Conservation (phyloP, 2,797 vertebrate genomes). For the Syngnathus rostellatus region DNA sequence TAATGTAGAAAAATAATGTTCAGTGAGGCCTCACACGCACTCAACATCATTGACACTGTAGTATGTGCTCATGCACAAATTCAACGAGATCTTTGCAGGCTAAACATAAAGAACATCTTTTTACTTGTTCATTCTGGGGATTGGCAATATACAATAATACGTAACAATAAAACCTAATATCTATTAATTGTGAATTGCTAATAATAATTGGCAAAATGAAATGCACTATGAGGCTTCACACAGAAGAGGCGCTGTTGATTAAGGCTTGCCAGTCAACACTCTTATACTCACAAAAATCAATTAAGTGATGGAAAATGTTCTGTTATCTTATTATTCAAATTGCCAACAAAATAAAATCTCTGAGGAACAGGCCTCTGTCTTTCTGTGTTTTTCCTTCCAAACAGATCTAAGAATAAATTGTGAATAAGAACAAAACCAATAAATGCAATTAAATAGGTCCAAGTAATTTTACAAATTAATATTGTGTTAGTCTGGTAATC, state of each 20-base stretch:
- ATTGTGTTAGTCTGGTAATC: background rate
- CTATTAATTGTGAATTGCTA: too few species aligned
- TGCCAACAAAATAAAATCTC: background rate
- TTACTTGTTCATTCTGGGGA: background rate
- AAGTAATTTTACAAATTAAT: background rate
- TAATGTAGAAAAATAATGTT: constrained; percentile 28
- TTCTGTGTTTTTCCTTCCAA: background rate
- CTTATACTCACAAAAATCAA: too few species aligned
- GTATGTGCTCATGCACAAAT: constrained; percentile 5
- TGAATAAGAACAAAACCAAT: background rate
- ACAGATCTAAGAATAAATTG: background rate
- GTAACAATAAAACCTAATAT: too few species aligned
- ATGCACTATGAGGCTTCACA: too few species aligned
- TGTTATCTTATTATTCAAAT: too few species aligned
- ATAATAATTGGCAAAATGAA: too few species aligned
- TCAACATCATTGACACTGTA: background rate
- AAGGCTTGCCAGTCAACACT: too few species aligned
- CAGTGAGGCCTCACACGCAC: constrained; percentile 12
- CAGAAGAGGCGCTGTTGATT: too few species aligned
- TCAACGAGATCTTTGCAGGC: background rate
- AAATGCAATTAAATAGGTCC: background rate
- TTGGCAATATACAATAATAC: too few species aligned
- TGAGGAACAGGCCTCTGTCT: background rate
- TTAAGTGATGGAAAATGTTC: too few species aligned
- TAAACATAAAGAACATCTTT: background rate